Conservation (phyloP, 2,888 invertebrate species). For the Myathropa florea region DNA sequence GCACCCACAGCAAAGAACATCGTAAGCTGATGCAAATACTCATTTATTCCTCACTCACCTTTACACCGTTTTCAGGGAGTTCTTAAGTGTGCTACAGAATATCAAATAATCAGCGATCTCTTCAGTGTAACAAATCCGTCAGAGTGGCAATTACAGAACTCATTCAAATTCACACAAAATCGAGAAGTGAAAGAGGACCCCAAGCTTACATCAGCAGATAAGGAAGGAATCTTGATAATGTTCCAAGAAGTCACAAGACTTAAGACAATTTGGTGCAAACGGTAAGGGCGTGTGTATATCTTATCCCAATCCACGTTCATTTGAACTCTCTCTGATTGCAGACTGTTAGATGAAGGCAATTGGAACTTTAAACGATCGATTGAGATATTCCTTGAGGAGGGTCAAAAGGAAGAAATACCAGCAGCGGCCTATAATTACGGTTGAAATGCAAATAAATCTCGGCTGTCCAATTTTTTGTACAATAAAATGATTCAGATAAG, state of each 20-base stretch:
- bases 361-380: conserved; percentile 76
- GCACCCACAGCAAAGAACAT: conserved; percentile 66
- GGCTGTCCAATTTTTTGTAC: neutral
- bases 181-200: conserved; percentile 6
- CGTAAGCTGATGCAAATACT: conserved; percentile 51
- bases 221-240: conserved; percentile 75
- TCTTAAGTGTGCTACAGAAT: conserved; percentile 70
- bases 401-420: conserved; percentile 73
- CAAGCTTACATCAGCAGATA: conserved; percentile 72
- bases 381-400: conserved; percentile 73
- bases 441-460: neutral
- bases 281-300: conserved; percentile 6
- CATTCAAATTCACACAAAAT: conserved; percentile 74
- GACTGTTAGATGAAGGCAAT: conserved; percentile 75
- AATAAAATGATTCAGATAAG: neutral
- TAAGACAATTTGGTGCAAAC: conserved; percentile 76
- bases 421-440: conserved; percentile 74
- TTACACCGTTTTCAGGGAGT: conserved; percentile 72
- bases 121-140: conserved; percentile 76
- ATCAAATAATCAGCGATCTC: conserved; percentile 76
- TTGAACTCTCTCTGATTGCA: conserved; percentile 34
- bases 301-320: neutral
- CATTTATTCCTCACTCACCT: neutral
- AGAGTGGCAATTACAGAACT: conserved; percentile 71
- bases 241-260: conserved; percentile 76